Evolutionary conservation across 2,888 invertebrate genomes (phyloP).

Genomic region (Caenorhabditis zanzibari): DNA sequence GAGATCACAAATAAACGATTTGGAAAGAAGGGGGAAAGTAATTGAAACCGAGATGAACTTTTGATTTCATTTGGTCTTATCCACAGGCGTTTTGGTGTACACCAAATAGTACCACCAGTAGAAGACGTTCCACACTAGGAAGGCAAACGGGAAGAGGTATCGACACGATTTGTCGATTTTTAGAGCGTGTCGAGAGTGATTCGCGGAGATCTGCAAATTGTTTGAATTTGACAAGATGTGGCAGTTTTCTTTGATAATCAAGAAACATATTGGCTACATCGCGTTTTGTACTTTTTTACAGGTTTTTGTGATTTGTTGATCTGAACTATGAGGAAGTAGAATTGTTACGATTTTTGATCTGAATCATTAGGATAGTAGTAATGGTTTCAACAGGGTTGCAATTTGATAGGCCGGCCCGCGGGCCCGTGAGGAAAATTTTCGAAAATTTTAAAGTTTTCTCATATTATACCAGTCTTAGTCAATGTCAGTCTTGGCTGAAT

Average conservation of each 20-base stretch:
- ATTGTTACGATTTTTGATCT: not conserved
- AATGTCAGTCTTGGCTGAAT: too few species aligned
- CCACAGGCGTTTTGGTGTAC: conserved; percentile 56
- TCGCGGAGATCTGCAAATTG: conserved; percentile 63
- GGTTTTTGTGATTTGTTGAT: conserved; percentile 10
- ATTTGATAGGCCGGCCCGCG: too few species aligned
- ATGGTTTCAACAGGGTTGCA: too few species aligned
- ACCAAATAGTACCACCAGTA: conserved; percentile 77
- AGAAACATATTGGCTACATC: not conserved
- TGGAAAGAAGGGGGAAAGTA: conserved; percentile 12
- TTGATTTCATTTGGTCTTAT: conserved; percentile 35
- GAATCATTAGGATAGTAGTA: not conserved
- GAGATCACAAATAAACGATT: conserved; percentile 51
- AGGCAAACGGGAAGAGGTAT: conserved; percentile 74
- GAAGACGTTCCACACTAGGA: conserved; percentile 75
- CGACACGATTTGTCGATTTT: conserved; percentile 78
- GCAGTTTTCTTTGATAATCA: conserved; percentile 3
- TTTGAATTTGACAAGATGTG: conserved; percentile 8
- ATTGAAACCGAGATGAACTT: too few species aligned
- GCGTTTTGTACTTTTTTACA: conserved; percentile 13
- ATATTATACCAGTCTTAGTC: too few species aligned
- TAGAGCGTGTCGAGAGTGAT: conserved; percentile 75
- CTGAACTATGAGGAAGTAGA: not conserved
- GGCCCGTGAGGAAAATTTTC: too few species aligned
- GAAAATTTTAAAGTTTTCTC: too few species aligned